Evolutionary conservation across 1,140 invertebrate species (phyloP).

Genomic region (Drosophila novamexicana): DNA sequence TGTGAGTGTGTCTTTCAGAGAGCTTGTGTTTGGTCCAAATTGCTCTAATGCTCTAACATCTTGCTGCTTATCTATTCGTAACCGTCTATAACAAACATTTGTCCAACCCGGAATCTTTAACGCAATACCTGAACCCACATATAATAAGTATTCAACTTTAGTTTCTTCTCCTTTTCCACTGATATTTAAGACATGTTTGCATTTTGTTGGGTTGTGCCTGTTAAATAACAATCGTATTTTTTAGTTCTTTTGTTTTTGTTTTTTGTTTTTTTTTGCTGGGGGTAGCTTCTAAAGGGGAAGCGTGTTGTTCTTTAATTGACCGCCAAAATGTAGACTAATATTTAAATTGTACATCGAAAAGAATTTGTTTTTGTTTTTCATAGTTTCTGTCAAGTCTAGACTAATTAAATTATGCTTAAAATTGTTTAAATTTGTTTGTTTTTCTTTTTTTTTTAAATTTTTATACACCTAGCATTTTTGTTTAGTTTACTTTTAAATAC

Average conservation of each 20-base stretch:
- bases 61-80: not conserved
- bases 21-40: slow-evolving; percentile 65
- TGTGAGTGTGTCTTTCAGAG: slow-evolving; percentile 9
- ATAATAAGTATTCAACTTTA: not conserved
- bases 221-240: not conserved
- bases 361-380: slow-evolving; percentile 21
- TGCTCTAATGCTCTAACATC: slow-evolving; percentile 50
- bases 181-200: slow-evolving; percentile 9
- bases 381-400: slow-evolving; percentile 26
- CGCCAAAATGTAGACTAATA: slow-evolving; percentile 47
- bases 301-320: slow-evolving; percentile 39
- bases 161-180: not conserved
- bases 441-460: slow-evolving; percentile 25
- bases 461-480: slow-evolving; percentile 63
- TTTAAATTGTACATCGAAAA: slow-evolving; percentile 46
- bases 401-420: slow-evolving; percentile 68
- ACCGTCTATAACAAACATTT: slow-evolving; percentile 11
- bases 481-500: slow-evolving; percentile 59
- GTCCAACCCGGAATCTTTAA: not conserved
- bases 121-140: not conserved
- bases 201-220: slow-evolving; percentile 2
- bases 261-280: not conserved
- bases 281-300: not conserved
- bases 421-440: slow-evolving; percentile 23
- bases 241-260: not conserved